Percentiles rank a stretch among this genome's conserved stretches.
Conservation (phyloP, 1,140 invertebrate species). For the Plodia interpunctella region DNA sequence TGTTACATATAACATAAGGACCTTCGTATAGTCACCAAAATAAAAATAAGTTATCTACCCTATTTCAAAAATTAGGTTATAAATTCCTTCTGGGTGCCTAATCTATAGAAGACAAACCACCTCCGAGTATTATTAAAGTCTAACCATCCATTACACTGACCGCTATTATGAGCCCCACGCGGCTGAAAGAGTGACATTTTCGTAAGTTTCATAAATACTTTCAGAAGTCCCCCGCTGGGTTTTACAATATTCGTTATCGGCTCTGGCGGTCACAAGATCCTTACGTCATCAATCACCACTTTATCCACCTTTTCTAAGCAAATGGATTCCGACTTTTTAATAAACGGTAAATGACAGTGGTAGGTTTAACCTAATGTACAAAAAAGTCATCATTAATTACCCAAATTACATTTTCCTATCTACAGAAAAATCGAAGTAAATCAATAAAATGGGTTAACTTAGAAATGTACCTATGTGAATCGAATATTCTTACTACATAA, state of each 20-base stretch:
- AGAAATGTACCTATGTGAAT: too few relatives aligned
- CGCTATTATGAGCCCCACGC: not conserved
- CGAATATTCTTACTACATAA: too few relatives aligned
- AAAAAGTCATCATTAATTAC: too few relatives aligned
- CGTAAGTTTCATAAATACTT: constrained; percentile 6
- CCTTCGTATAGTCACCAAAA: too few relatives aligned
- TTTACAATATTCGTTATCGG: constrained; percentile 3
- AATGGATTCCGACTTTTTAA: constrained; percentile 10
- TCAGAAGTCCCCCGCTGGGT: not conserved
- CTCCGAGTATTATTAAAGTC: not conserved
- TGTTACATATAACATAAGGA: too few relatives aligned
- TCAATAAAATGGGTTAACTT: too few relatives aligned
- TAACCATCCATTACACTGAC: not conserved
- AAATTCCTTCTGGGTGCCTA: too few relatives aligned
- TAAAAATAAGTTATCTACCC: too few relatives aligned
- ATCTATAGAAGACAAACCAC: too few relatives aligned
- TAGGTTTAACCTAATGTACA: not conserved
- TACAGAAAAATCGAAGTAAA: too few relatives aligned
- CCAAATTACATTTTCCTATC: too few relatives aligned
- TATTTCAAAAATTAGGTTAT: too few relatives aligned
- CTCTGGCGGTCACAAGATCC: not conserved
- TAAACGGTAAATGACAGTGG: not conserved
- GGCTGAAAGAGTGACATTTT: not conserved
- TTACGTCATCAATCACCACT: constrained; percentile 11
- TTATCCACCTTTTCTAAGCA: constrained; percentile 8